Evolutionary conservation across 2,888 invertebrate genomes (phyloP).

Genomic region (Patella pellucida): DNA sequence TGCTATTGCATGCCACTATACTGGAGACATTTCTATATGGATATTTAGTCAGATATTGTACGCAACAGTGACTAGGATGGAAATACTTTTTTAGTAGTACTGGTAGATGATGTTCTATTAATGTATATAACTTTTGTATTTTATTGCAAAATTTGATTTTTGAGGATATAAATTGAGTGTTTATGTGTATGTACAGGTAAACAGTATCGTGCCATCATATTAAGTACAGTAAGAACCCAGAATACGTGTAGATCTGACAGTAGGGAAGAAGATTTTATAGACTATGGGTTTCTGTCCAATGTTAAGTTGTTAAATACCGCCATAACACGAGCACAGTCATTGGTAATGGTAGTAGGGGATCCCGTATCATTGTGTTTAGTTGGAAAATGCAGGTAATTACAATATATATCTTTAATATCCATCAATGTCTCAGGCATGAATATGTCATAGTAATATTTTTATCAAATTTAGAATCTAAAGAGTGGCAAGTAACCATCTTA

Average conservation of each 20-base stretch:
- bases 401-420: background rate
- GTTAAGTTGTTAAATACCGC: slow-evolving; percentile 87
- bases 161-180: background rate
- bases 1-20: too few species aligned
- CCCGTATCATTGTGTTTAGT: slow-evolving; percentile 85
- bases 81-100: too few species aligned
- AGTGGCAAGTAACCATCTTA: too few species aligned
- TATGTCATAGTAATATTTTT: too few species aligned
- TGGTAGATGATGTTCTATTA: too few species aligned
- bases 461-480: too few species aligned
- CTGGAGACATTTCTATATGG: too few species aligned
- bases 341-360: slow-evolving; percentile 88
- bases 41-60: too few species aligned
- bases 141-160: too few species aligned
- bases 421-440: too few species aligned
- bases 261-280: slow-evolving; percentile 74
- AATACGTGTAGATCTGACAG: slow-evolving; percentile 77
- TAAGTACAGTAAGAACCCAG: slow-evolving; percentile 84
- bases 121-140: too few species aligned
- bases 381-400: slow-evolving; percentile 78
- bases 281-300: slow-evolving; percentile 87
- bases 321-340: slow-evolving; percentile 84
- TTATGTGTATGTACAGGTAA: slow-evolving; percentile 74
- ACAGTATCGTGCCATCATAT: slow-evolving; percentile 85
- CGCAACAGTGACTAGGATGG: too few species aligned